Base-by-base conservation (phyloP, 2,888 invertebrate species). In the Agrypnus murinus region DNA sequence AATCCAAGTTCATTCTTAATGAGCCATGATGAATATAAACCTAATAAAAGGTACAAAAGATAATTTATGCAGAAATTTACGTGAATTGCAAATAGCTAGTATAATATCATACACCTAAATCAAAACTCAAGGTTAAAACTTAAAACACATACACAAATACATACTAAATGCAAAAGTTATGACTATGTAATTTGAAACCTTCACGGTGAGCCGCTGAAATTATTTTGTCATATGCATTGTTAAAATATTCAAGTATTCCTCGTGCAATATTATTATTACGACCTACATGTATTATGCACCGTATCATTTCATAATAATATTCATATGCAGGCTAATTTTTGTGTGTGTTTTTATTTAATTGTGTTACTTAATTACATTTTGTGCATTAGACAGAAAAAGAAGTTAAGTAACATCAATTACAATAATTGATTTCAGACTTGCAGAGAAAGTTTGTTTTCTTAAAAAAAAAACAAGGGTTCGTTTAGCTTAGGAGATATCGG, bases 211-310 rank as follows among this genome's bases (percentile, higher is more conserved):
- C 43, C 48, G 57, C 62, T 57, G 53, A 65, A 73, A 71, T 62
- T 71, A 65, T 65, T 46, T 60, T 68, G 68, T 73, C 69, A 66
- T 58, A 70, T 69, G 66, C 69, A 55, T 58, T 63, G 67, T 46
- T 67, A 53, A n/a, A 53, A 69, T 69, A 36, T 57, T 65, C 25
- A 69, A 69, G 55, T 62, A 53, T 57, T 50, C 32, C 15, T 46
- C 43, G 36, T 25, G 25, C 25, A 25, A 25, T 25, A 25, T 25
- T 25, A 25, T 25, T 25, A 25, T 25, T 25, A 25, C 25, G 5
- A 12, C 40, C 40, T 12, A 7, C 40, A 10, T 7, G 31, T 3
- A 25, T 50, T 25, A 25, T 25, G 12, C 50, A 43, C 4, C 12
- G 43, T 25, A 25, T 25, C 5, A 25, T 50, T 50, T 50, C 50